Evolutionary conservation across 2,888 invertebrate species (phyloP), one percentile per base, ranked within the genome.

Genomic region (Idaea dimidiata): DNA sequence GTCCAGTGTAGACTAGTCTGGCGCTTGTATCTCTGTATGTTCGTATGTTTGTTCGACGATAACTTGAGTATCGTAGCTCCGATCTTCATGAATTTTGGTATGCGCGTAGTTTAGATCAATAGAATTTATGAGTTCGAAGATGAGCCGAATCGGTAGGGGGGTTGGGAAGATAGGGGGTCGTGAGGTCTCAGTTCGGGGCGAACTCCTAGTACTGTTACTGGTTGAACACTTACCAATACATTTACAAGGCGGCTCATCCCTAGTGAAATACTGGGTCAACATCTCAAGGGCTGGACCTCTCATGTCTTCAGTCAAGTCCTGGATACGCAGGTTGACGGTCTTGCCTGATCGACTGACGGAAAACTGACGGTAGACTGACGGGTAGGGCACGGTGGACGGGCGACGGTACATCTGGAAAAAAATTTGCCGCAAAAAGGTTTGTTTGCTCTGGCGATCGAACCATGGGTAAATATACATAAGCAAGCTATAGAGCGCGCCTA

Each of bases 211-310:
- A n/a, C n/a, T n/a, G n/a, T n/a, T n/a, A n/a, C n/a, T n/a, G n/a
- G n/a, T 32, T 2, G 4, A 3, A 14, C 14, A 31, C 81, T 76
- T 64, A 89, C 93, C 88, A 60, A 91, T 88, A 70, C 83, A 87
- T 74, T 92, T 91, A 83, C 92, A 93, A 16, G 93, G 88, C 0
- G 93, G 93, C 63, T 94, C 94, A 55, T 93, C 93, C n/a, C 78
- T 77, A 0, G 87, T 85, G 71, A 94, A 94, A 68, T 91, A 80
- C 0, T 75, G 80, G 0, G 76, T 72, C 73, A 94, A 83, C 65
- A 91, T 77, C 0, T 86, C 78, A 0, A 93, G 68, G 0, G 91
- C 87, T 0, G 80, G 75, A 1, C 90, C 87, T 59, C 78, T 72
- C 73, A 87, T 76, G 10, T 93, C 93, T 0, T 86, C 85, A 0